Evolutionary conservation across 2,113 vertebrate genomes (phyloP), one percentile per base, ranked within the genome.

Genomic region (Anguilla rostrata): DNA sequence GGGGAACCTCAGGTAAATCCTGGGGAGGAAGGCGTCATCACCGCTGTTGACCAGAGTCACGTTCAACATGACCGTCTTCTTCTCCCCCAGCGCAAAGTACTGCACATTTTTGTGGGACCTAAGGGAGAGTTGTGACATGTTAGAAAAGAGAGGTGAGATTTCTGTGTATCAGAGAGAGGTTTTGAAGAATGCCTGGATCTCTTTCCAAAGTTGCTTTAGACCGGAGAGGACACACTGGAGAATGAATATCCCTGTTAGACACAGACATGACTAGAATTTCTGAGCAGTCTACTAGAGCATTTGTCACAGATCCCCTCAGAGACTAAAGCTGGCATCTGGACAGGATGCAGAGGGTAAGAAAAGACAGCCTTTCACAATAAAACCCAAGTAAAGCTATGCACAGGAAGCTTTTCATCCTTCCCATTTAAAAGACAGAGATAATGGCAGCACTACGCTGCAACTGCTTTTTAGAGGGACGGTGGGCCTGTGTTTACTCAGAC

Each of bases 21-120:
- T 90, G 0, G 98, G 97, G 84, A 97, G 95, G 86, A 97, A 98
- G 0, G 98, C 97, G 29, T 98, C 97, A 15, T 99, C 98, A 84
- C 98, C 98, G 15, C 89, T 92, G 87, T 98, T 99, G 88, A 92
- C 88, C 43, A 99, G 85, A 0, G 93, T 94, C 56, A 97, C 34
- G 9, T 97, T 98, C 88, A 99, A 84, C 91, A 94, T 89, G 82
- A 99, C 87, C 1, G 93, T 97, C 92, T 97, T 96, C 86, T 92
- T 92, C 7, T 94, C 96, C 87, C 97, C 97, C 90, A 98, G 92
- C n/a, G 95, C 93, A 22, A 98, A 96, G 49, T 97, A 97, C 0
- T 90, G 81, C 91, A 96, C 95, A 90, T 96, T 95, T 84, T 96
- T 96, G 87, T 94, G 56, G n/a, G 94, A 93, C 90, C 97, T 97